Conservation (phyloP, 2,113 vertebrate genomes). For the Daubentonia madagascariensis region DNA sequence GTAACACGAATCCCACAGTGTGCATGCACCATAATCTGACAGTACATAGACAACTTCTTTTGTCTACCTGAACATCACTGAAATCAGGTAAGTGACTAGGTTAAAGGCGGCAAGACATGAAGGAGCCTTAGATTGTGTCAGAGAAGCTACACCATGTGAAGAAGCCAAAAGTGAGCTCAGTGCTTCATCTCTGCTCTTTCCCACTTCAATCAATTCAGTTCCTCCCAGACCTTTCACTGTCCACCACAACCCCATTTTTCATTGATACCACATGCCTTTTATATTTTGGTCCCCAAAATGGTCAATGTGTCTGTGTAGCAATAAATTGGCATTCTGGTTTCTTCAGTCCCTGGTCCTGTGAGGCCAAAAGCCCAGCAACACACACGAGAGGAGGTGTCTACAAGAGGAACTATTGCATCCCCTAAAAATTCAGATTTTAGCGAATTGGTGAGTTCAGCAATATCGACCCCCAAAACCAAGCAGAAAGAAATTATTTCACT, state of each 20-base stretch:
- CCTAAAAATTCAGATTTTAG: not conserved
- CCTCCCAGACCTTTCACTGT: not conserved
- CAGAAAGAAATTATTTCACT: not conserved
- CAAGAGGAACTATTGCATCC: not conserved
- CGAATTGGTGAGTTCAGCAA: not conserved
- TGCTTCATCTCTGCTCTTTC: not conserved
- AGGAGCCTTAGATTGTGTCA: not conserved
- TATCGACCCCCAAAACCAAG: not conserved
- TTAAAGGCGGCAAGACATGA: not conserved
- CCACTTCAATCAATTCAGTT: not conserved
- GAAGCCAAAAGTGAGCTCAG: not conserved
- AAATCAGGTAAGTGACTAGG: not conserved
- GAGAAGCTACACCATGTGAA: not conserved
- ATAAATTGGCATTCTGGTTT: not conserved
- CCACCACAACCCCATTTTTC: not conserved
- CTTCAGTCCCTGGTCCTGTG: not conserved
- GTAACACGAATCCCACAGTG: not conserved
- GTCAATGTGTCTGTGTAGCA: not conserved
- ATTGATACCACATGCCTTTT: not conserved
- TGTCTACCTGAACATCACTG: not conserved
- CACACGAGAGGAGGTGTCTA: too few relatives aligned
- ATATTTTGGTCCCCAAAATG: not conserved
- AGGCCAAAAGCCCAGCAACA: not conserved
- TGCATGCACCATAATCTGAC: rapidly evolving
- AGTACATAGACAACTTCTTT: not conserved